Evolutionary conservation across 2,797 vertebrate species (phyloP), one percentile per base, ranked within the genome.

Genomic region (Poeciliopsis gracilis): DNA sequence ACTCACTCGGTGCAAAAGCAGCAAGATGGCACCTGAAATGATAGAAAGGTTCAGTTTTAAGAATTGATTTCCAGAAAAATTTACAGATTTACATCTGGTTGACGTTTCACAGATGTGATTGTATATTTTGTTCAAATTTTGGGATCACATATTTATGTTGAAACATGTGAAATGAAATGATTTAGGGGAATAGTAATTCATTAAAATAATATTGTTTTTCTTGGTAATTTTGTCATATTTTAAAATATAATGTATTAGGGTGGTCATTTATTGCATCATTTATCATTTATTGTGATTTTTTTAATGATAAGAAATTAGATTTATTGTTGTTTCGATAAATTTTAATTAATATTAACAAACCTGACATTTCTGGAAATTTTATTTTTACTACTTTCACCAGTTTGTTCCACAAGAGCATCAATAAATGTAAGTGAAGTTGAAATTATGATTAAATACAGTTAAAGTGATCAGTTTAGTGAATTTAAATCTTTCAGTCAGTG

Each of bases 1-100:
- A 16, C 55, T 83, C 72, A 16, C 73, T 89, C 75, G 33, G 82
- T 38, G 38, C 73, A 45, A 80, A 80, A 89, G 75, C 61, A 78
- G 63, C 69, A 51, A 10, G 4, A 43, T 23, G 36, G 20, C 1
- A 7, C 12, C 12, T 13, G 11, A n/a, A 43, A 15, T n/a, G 5
- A 25, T 69, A 15, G 45, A 61, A 61, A 16, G 28, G 5, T 61
- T 61, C 30, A 61, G 20, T 7, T 28, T 13, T 28, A 57, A 57
- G n/a, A 57, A 57, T 12, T 55, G 10, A n/a, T 9, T 10, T 25
- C 25, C 51, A 25, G 51, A 53, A n/a, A 55, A 55, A 55, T n/a
- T 55, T 10, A n/a, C 25, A 55, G 2, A 55, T 55, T 55, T 55
- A 4, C 51, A n/a, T 25, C 8, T n/a, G 23, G 23, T 25, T n/a